Percentiles rank a stretch among this genome's conserved stretches.
phyloP scores from a whole-genome alignment of 2,113 vertebrate genomes.

The Pavo muticus region DNA sequence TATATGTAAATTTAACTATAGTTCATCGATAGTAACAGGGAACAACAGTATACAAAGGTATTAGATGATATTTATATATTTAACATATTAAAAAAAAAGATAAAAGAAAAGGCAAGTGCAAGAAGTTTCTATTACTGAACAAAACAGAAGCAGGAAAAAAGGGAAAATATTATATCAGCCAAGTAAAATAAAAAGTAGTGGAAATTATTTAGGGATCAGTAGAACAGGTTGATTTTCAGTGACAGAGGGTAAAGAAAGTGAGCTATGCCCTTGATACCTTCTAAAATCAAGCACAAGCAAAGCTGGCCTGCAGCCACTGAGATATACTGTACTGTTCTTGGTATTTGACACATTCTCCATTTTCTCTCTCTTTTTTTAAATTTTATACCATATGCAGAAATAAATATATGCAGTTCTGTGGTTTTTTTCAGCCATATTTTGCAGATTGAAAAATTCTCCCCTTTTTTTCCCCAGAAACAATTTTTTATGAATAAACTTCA shows the following conservation, averaged over 20 bases:
- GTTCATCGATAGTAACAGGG: neutral
- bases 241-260: neutral
- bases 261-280: neutral
- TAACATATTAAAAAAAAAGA: neutral
- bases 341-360: neutral
- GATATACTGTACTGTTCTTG: neutral
- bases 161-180: neutral
- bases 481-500: neutral
- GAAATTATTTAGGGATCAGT: neutral
- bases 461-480: neutral
- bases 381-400: neutral
- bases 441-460: neutral
- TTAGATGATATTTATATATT: neutral
- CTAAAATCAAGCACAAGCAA: neutral
- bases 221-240: neutral
- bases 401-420: accelerated
- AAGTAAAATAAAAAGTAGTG: neutral
- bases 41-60: neutral
- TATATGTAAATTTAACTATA: neutral
- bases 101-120: neutral
- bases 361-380: neutral
- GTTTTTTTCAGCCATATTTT: neutral
- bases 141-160: neutral
- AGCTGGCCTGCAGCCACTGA: neutral
- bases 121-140: neutral